These are phyloP conservation scores for Corythoichthys intestinalis DNA, from an alignment of 2,113 vertebrate species.

Conservation along the genomic window DNA sequence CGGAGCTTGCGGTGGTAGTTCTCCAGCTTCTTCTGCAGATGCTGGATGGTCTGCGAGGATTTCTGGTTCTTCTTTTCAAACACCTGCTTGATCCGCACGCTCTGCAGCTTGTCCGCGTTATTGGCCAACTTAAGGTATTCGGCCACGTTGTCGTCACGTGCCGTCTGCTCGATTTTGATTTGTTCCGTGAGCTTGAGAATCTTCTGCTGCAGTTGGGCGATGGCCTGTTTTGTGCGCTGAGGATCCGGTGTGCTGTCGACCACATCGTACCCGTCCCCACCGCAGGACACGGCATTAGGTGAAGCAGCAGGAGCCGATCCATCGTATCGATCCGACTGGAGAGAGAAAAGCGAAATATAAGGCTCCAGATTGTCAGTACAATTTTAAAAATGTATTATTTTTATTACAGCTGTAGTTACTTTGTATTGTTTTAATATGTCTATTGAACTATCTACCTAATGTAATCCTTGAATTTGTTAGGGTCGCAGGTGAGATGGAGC, in stretches of 20 bases:
- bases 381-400: too few relatives aligned
- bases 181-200: constrained; percentile 95
- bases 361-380: not conserved
- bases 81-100: constrained; percentile 95
- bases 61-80: constrained; percentile 99
- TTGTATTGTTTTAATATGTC: not conserved
- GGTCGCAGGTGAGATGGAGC: too few relatives aligned
- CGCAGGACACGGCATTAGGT: constrained; percentile 84
- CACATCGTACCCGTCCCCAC: constrained; percentile 83
- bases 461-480: too few relatives aligned
- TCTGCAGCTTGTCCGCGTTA: constrained; percentile 95
- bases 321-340: constrained; percentile 76
- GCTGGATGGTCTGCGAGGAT: constrained; percentile 91
- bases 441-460: too few relatives aligned
- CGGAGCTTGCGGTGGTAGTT: constrained; percentile 91
- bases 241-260: constrained; percentile 91
- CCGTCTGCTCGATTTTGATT: constrained; percentile 97
- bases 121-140: constrained; percentile 95
- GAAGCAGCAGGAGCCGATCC: constrained; percentile 83
- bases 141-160: constrained; percentile 93
- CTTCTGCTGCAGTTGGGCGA: constrained; percentile 94
- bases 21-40: constrained; percentile 94
- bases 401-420: not conserved
- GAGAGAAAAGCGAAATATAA: not conserved
- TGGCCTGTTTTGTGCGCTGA: constrained; percentile 93